Evolutionary conservation across 1,140 invertebrate genomes (phyloP), one percentile per base, ranked within the genome.

Genomic region (Lethrus apterus): DNA sequence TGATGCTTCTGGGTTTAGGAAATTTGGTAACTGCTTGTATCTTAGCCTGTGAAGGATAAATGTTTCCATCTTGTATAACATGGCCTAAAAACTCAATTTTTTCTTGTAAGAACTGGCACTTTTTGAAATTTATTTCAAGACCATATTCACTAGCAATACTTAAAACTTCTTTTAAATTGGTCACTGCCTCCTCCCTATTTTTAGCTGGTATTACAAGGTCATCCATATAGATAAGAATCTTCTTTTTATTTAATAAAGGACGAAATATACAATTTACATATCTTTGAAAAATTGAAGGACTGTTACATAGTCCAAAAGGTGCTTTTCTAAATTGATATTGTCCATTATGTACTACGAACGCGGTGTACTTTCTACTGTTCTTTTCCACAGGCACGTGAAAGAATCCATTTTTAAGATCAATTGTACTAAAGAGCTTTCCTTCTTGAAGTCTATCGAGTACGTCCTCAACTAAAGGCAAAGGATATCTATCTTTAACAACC

Each of bases 371-470:
- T 31, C 43, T 50, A 48, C 50, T 52, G 17, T 50, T 13, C 23
- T 60, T 51, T 17, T 56, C 33, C 0, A 69, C 44, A 4, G 33
- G 17, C 1, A 69, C 51, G 34, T 70, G 64, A 42, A 71, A 49
- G n/a, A 31, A 44, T 44, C 63, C 67, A 36, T 56, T 54, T 33
- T 47, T 56, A 26, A 68, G 15, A 48, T 69, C 66, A 5, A 71
- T 33, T 10, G 51, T 57, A 8, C 42, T 58, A 35, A 64, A 66
- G 8, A 55, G 40, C 24, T 48, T 50, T 5, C 38, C 46, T 5
- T 50, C 29, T 10, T 29, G 19, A 13, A 54, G 14, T 46, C 23
- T 41, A 31, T 53, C 52, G 0, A 59, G 32, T 34, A 29, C 46
- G 21, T 52, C 54, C 26, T 51, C 52, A 17, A 55, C 54, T 41